These are phyloP conservation scores for Lucinisca nassula DNA, from an alignment of 2,888 invertebrate species.

Conservation along the genomic window DNA sequence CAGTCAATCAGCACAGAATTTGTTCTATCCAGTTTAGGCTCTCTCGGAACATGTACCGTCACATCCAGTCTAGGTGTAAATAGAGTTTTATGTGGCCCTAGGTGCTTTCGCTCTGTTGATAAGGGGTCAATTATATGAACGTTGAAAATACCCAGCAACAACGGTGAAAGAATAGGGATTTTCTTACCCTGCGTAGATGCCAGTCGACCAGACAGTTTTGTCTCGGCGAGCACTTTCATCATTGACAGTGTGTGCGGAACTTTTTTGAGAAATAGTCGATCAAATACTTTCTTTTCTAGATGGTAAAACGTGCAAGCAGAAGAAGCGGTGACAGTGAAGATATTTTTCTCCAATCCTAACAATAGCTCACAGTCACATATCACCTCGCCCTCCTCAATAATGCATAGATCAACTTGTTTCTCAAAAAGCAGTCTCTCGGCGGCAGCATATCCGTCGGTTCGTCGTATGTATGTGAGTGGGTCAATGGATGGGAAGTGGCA, in stretches of 20 bases:
- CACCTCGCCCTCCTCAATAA: constrained; percentile 74
- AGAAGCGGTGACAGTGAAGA: constrained; percentile 75
- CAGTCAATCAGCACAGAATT: constrained; percentile 67
- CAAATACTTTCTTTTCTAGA: constrained; percentile 73
- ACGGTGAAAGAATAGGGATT: constrained; percentile 63
- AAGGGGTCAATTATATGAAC: constrained; percentile 59
- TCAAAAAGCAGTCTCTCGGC: constrained; percentile 68
- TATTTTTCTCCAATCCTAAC: constrained; percentile 72
- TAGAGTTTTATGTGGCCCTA: background rate
- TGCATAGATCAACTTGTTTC: constrained; percentile 68
- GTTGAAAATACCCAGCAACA: constrained; percentile 64
- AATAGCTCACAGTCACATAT: constrained; percentile 78
- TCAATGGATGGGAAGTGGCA: constrained; percentile 60
- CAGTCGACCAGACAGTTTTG: constrained; percentile 71
- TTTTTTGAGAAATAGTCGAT: constrained; percentile 74
- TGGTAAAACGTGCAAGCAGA: constrained; percentile 75
- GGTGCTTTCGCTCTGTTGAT: constrained; percentile 23
- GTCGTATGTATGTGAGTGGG: constrained; percentile 63
- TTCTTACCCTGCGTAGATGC: constrained; percentile 66
- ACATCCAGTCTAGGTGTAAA: background rate
- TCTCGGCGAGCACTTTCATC: constrained; percentile 74
- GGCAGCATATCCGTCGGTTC: constrained; percentile 70
- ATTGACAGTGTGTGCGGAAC: constrained; percentile 70
- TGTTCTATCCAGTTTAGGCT: constrained; percentile 43
- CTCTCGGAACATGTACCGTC: constrained; percentile 23